Evolutionary conservation across 2,113 vertebrate species (phyloP).

Genomic region (Cheirogaleus medius): DNA sequence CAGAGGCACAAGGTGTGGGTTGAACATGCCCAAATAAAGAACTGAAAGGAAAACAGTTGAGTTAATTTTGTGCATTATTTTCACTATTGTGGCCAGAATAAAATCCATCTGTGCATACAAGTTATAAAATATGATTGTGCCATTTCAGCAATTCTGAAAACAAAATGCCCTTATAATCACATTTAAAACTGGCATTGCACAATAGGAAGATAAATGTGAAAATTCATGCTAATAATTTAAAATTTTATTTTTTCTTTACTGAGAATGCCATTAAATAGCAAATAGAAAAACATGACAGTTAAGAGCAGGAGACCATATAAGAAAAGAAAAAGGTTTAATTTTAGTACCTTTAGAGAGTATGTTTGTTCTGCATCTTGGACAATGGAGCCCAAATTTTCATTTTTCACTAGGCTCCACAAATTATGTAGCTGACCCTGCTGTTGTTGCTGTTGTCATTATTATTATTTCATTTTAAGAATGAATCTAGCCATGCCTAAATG

Average conservation of each 20-base stretch:
- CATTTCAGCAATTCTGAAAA: background rate
- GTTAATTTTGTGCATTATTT: background rate
- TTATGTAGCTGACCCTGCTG: background rate
- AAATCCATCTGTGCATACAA: background rate
- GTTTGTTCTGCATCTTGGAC: background rate
- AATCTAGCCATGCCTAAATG: background rate
- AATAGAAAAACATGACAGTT: background rate
- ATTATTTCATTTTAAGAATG: background rate
- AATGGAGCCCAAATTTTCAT: background rate
- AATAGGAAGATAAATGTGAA: background rate
- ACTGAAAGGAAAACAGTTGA: background rate
- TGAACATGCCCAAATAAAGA: background rate
- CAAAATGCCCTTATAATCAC: background rate
- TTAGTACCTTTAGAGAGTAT: background rate
- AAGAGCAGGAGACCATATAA: background rate
- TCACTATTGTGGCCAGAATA: background rate
- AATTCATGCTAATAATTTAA: background rate
- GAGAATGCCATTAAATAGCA: background rate
- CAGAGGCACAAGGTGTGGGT: background rate
- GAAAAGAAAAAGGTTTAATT: background rate
- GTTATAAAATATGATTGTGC: background rate
- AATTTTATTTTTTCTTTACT: background rate
- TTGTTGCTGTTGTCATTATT: background rate
- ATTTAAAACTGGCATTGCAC: background rate
- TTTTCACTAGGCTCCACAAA: background rate